A percentile compares a stretch with the other conserved stretches of the same genome.
Conservation (phyloP, 2,888 invertebrate species). For the Rhingia rostrata region DNA sequence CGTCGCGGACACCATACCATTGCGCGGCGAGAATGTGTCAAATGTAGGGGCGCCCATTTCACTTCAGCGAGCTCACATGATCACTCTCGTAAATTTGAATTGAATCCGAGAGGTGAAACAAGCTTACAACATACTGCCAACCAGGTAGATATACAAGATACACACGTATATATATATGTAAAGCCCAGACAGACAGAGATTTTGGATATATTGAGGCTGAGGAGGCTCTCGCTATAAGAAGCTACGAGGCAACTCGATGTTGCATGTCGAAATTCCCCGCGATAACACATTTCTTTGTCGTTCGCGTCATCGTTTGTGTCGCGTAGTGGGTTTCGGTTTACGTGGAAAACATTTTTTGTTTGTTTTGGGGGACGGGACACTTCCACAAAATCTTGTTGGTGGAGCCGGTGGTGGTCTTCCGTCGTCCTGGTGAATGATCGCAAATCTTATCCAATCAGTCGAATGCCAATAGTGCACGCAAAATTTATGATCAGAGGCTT, state of each 20-base stretch:
- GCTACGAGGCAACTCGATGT: constrained; percentile 68
- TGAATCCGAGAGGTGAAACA: constrained; percentile 71
- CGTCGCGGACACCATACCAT: background rate
- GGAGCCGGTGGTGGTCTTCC: background rate
- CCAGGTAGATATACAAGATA: constrained; percentile 18
- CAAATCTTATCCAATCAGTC: constrained; percentile 74
- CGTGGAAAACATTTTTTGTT: constrained; percentile 11
- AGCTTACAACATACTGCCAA: constrained; percentile 59
- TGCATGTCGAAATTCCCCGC: constrained; percentile 73
- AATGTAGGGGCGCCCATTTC: constrained; percentile 74
- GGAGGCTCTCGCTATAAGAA: constrained; percentile 41
- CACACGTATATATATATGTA: too few species aligned
- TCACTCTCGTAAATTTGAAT: constrained; percentile 75
- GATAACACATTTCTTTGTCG: constrained; percentile 73
- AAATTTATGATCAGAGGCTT: constrained; percentile 66
- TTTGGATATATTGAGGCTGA: constrained; percentile 18
- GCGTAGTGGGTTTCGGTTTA: constrained; percentile 63
- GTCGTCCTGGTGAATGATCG: constrained; percentile 54
- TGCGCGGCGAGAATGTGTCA: constrained; percentile 64
- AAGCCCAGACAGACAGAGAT: constrained; percentile 27
- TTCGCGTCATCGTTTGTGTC: constrained; percentile 48
- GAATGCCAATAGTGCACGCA: constrained; percentile 74
- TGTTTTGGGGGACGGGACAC: constrained; percentile 12
- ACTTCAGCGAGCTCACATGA: constrained; percentile 73
- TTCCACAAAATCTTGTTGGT: constrained; percentile 1